Evolutionary conservation across 2,888 invertebrate species (phyloP).

Genomic region (Tineola bisselliella): DNA sequence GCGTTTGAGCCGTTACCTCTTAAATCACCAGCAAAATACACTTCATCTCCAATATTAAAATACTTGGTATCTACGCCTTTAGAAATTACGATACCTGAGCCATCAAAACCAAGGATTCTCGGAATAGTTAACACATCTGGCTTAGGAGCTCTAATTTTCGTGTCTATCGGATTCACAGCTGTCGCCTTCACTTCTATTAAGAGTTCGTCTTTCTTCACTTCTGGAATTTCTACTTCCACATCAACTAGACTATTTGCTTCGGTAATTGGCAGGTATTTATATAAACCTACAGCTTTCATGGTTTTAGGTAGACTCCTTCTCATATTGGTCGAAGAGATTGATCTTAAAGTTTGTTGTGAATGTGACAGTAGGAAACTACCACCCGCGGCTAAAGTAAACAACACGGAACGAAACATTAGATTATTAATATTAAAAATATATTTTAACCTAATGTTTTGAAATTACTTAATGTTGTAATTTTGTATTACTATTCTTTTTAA

Average conservation of each 20-base stretch:
- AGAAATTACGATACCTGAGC: slow-evolving; percentile 43
- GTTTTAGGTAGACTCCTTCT: slow-evolving; percentile 34
- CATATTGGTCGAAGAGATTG: slow-evolving; percentile 18
- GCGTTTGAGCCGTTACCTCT: slow-evolving; percentile 47
- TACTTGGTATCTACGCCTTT: slow-evolving; percentile 34
- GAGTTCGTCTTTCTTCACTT: slow-evolving; percentile 33
- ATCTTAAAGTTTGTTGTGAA: not conserved
- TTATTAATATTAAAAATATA: not conserved
- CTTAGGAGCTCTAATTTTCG: slow-evolving; percentile 47
- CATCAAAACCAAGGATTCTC: slow-evolving; percentile 51
- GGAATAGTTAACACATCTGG: slow-evolving; percentile 34
- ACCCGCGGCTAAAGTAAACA: not conserved
- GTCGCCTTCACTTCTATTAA: slow-evolving; percentile 51
- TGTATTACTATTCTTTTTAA: too few relatives aligned
- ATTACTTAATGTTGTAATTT: too few relatives aligned
- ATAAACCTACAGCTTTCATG: slow-evolving; percentile 54
- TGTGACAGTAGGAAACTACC: not conserved
- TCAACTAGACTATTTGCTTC: slow-evolving; percentile 44
- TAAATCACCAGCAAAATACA: slow-evolving; percentile 46
- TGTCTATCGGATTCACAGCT: slow-evolving; percentile 51
- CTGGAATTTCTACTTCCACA: slow-evolving; percentile 41
- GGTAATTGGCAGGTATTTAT: slow-evolving; percentile 49
- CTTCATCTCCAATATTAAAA: slow-evolving; percentile 47
- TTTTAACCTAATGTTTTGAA: too few relatives aligned
- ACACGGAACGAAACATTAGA: slow-evolving; percentile 3